phyloP scores from a whole-genome alignment of 1,140 invertebrate species.

The Diorhabda elongata region DNA sequence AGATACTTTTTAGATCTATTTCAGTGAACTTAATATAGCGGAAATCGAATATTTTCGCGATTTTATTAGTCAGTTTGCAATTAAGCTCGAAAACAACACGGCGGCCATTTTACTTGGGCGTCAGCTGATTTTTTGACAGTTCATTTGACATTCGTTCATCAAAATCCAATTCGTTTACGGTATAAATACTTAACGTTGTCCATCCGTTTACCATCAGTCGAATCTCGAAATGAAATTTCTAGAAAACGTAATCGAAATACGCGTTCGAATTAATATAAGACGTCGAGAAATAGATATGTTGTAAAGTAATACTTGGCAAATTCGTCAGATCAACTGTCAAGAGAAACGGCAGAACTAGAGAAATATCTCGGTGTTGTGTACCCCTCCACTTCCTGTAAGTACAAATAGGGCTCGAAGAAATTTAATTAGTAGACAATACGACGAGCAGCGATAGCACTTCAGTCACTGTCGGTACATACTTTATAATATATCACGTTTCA shows the following conservation, averaged over 20 bases:
- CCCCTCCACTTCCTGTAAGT: conserved; percentile 3
- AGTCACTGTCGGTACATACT: conserved; percentile 24
- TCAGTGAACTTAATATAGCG: too few relatives aligned
- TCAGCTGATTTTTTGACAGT: too few relatives aligned
- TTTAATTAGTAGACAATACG: conserved; percentile 24
- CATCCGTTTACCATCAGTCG: background rate
- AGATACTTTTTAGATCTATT: too few relatives aligned
- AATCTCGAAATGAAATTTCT: conserved; percentile 12
- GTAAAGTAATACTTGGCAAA: conserved; percentile 15
- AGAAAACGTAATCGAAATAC: conserved; percentile 12
- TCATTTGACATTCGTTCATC: too few relatives aligned
- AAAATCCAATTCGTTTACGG: too few relatives aligned
- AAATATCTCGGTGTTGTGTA: conserved; percentile 10
- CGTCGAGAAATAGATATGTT: conserved; percentile 11
- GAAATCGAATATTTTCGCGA: too few relatives aligned
- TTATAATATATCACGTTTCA: conserved; percentile 32
- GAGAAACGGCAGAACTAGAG: conserved; percentile 7
- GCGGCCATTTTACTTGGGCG: too few relatives aligned
- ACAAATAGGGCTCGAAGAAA: conserved; percentile 18
- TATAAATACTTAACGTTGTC: too few relatives aligned
- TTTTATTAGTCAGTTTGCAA: too few relatives aligned
- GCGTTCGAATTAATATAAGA: conserved; percentile 15
- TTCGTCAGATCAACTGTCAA: conserved; percentile 22
- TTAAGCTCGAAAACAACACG: too few relatives aligned
- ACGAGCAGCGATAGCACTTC: conserved; percentile 5